These are phyloP conservation scores for Cyrtodaria siliqua DNA, from an alignment of 2,888 invertebrate genomes.

Conservation along the genomic window DNA sequence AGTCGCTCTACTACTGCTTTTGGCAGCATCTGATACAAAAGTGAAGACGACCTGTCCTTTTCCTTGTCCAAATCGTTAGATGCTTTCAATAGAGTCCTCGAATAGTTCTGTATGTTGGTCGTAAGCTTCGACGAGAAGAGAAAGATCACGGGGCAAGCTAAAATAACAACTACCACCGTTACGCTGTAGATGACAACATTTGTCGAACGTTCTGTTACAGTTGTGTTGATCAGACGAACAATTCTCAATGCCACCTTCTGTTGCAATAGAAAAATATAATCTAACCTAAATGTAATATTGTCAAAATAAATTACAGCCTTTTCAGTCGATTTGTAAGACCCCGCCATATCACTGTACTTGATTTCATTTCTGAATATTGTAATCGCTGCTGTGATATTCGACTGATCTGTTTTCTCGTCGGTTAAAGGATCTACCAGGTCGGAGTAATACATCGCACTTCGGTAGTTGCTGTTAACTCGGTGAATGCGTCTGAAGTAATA, in stretches of 20 bases:
- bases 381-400: conserved; percentile 20
- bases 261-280: conserved; percentile 93
- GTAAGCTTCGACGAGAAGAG: conserved; percentile 52
- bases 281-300: conserved; percentile 92
- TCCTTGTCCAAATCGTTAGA: conserved; percentile 67
- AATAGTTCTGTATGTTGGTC: conserved; percentile 71
- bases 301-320: conserved; percentile 94
- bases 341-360: conserved; percentile 20
- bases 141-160: conserved; percentile 57
- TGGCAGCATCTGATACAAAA: conserved; percentile 75
- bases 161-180: conserved; percentile 42
- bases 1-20: conserved; percentile 64
- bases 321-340: conserved; percentile 86
- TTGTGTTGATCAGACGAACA: conserved; percentile 51
- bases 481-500: conserved; percentile 93
- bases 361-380: conserved; percentile 14
- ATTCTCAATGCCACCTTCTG: conserved; percentile 60
- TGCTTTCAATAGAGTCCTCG: conserved; percentile 67
- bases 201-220: conserved; percentile 86
- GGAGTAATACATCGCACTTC: conserved; percentile 93
- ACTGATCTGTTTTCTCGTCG: conserved; percentile 9
- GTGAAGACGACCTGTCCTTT: conserved; percentile 59
- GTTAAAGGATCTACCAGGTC: conserved; percentile 88
- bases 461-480: conserved; percentile 92
- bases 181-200: conserved; percentile 56